Evolutionary conservation across 1,140 invertebrate species (phyloP).

Genomic region (Trypoxylus dichotomus): DNA sequence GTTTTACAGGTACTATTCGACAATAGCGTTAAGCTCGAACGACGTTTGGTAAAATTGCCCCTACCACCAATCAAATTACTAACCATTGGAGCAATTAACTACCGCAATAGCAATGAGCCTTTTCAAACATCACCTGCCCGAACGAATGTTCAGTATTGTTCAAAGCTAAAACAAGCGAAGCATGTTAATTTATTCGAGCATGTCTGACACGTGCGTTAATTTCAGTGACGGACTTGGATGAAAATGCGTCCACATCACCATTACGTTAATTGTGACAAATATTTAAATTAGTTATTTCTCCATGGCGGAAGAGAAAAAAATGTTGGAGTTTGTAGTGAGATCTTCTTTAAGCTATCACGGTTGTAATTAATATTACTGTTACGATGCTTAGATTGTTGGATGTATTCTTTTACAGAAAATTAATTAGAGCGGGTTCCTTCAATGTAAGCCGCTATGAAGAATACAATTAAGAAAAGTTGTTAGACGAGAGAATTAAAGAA

Average conservation of each 20-base stretch:
- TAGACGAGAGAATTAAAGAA: too few species aligned
- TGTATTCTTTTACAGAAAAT: too few species aligned
- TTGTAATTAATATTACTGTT: background rate
- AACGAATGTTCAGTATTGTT: background rate
- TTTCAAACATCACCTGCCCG: constrained; percentile 18
- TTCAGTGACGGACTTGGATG: background rate
- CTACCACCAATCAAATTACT: constrained; percentile 10
- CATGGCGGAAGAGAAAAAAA: background rate
- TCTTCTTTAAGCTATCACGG: background rate
- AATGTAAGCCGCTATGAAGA: too few species aligned
- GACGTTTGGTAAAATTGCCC: background rate
- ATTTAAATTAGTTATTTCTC: constrained; percentile 1
- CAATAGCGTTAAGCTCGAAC: background rate
- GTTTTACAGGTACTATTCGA: background rate
- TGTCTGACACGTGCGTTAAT: constrained; percentile 22
- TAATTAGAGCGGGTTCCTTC: too few species aligned
- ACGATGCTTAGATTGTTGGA: too few species aligned
- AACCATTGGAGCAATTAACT: constrained; percentile 24
- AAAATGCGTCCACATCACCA: background rate
- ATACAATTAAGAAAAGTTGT: too few species aligned
- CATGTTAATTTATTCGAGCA: constrained; percentile 22
- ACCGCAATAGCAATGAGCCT: constrained; percentile 9
- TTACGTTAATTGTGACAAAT: background rate
- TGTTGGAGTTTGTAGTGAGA: background rate
- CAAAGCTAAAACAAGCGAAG: constrained; percentile 16